Percentiles rank a stretch among this genome's conserved stretches.
These are phyloP conservation scores for Oscheius onirici DNA, from an alignment of 2,888 invertebrate species.

Conservation along the genomic window DNA sequence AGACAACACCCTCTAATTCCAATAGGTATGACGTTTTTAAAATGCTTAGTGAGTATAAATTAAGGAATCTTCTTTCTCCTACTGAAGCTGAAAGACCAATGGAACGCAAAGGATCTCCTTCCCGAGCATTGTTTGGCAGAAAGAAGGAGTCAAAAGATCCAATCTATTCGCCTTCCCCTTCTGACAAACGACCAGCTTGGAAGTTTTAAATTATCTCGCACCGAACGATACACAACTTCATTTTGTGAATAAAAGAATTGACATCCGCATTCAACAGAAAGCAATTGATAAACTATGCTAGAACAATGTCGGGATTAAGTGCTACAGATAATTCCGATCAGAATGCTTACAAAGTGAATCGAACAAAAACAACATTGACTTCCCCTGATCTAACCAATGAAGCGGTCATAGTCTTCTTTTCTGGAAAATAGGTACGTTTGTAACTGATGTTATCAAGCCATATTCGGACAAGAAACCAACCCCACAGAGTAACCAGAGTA, in stretches of 20 bases:
- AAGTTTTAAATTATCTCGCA: conserved; percentile 53
- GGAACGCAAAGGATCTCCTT: conserved; percentile 59
- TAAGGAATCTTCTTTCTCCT: conserved; percentile 62
- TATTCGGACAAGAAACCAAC: too few relatives aligned
- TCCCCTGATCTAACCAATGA: too few relatives aligned
- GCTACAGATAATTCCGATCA: too few relatives aligned
- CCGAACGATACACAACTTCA: background rate
- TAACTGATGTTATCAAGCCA: too few relatives aligned
- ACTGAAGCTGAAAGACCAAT: conserved; percentile 58
- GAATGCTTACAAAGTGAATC: too few relatives aligned
- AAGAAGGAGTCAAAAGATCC: conserved; percentile 48
- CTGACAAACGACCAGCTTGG: conserved; percentile 63
- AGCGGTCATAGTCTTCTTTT: too few relatives aligned
- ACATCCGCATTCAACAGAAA: background rate
- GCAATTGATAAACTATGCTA: too few relatives aligned
- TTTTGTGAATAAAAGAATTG: background rate
- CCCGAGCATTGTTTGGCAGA: conserved; percentile 58
- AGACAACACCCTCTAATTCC: conserved; percentile 53
- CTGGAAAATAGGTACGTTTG: too few relatives aligned
- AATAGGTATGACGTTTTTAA: conserved; percentile 40
- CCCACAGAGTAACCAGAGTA: too few relatives aligned
- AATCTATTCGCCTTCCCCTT: conserved; percentile 1
- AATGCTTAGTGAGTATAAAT: conserved; percentile 7
- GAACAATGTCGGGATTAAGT: too few relatives aligned
- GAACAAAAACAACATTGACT: too few relatives aligned